Base-by-base conservation (phyloP, 2,113 vertebrate species). In the Poeciliopsis retropinna region DNA sequence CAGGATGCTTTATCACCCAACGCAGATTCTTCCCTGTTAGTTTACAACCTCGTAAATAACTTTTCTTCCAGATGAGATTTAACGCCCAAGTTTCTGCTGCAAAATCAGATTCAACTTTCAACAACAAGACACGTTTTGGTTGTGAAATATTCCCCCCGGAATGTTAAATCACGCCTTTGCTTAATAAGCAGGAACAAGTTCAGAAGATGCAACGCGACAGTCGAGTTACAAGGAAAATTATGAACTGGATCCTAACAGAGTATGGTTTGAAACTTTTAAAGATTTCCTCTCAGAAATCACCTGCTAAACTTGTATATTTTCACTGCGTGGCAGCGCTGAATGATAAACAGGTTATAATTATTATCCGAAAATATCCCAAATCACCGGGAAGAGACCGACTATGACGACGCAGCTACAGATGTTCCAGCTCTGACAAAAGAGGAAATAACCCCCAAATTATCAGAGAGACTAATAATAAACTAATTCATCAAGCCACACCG, bases 31-130 rank as follows among this genome's bases (percentile, higher is more conserved):
- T 80, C 76, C 80, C 76, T 8, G 75, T 71, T 86, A 67, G 68
- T 92, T 93, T 90, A 92, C 88, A 62, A 78, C 91, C 86, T 87
- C 83, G 80, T 94, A 93, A 95, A 93, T 92, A 87, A 84, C 72
- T 87, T 92, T 90, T 87, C 85, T 88, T n/a, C 76, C 77, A 19
- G 73, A 57, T n/a, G 66, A 89, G 89, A 93, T 93, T 93, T 93
- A 93, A 85, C 85, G 78, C 82, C 64, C 34, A 37, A 81, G 62
- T 75, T 85, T 81, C 88, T 87, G 83, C 90, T 87, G 82, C 81
- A 90, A 90, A 90, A 85, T 91, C 87, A 83, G 73, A 89, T 88
- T 84, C 76, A 81, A 86, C 83, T 87, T 86, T 84, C 70, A 83
- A 67, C 81, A 44, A 25, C 67, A 74, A 83, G 87, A 78, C 80